Evolutionary conservation across 1,140 invertebrate species (phyloP).

Genomic region (Nylanderia fulva): DNA sequence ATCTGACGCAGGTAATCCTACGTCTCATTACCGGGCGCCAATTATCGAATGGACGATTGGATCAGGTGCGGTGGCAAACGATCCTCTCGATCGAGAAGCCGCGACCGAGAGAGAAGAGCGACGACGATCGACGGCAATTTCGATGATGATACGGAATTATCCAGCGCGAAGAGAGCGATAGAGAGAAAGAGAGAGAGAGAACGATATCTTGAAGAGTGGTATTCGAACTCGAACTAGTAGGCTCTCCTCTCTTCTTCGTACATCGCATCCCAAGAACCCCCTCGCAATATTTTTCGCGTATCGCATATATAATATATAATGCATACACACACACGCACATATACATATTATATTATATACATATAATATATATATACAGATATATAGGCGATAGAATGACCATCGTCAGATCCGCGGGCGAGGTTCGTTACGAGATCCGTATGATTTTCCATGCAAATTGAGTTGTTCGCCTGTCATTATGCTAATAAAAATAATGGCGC

Average conservation of each 20-base stretch:
- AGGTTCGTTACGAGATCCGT: conserved; percentile 72
- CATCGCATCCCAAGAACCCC: not conserved
- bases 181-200: conserved; percentile 32
- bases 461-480: conserved; percentile 82
- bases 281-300: conserved; percentile 55
- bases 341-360: not conserved
- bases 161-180: conserved; percentile 64
- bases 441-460: conserved; percentile 82
- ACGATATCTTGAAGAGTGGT: conserved; percentile 10
- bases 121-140: conserved; percentile 80
- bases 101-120: conserved; percentile 57
- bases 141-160: conserved; percentile 81
- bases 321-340: not conserved
- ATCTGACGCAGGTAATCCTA: conserved; percentile 62
- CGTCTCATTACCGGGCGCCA: conserved; percentile 79
- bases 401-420: conserved; percentile 66
- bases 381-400: conserved; percentile 14
- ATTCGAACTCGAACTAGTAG: conserved; percentile 11
- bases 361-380: not conserved
- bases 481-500: conserved; percentile 81
- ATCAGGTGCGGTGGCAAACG: conserved; percentile 79
- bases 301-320: not conserved
- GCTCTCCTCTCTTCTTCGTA: conserved; percentile 41
- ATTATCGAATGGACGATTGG: conserved; percentile 82
- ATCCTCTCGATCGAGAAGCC: conserved; percentile 76